Evolutionary conservation across 2,797 vertebrate genomes (phyloP).

Genomic region (Tympanoctomys barrerae): DNA sequence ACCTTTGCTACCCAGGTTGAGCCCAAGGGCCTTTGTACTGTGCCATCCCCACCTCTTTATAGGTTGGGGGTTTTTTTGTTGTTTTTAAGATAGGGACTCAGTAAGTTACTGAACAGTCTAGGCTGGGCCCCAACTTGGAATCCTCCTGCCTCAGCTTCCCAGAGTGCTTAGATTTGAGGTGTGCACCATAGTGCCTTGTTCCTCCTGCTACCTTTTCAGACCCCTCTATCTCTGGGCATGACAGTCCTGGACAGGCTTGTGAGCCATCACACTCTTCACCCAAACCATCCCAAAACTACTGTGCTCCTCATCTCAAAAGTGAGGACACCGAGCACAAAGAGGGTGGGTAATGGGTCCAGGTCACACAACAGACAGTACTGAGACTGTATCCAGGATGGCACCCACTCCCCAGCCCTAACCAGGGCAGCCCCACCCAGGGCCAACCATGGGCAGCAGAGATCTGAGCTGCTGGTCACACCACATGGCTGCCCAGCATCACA

Average conservation of each 20-base stretch:
- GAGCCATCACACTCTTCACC: neutral
- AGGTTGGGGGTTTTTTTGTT: neutral
- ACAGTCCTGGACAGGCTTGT: neutral
- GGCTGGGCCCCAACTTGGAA: neutral
- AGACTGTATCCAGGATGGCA: neutral
- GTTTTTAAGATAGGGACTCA: neutral
- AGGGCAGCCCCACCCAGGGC: neutral
- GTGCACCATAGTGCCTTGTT: neutral
- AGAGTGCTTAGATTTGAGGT: neutral
- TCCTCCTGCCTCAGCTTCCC: neutral
- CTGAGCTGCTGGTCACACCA: neutral
- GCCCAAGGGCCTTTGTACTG: neutral
- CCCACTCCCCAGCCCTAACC: neutral
- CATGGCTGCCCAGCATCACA: neutral
- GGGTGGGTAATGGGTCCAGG: no score
- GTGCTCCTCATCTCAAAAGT: neutral
- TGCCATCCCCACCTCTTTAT: neutral
- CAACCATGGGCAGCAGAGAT: neutral
- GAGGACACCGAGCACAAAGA: no score
- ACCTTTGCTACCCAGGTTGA: neutral
- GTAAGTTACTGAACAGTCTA: neutral
- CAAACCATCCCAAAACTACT: neutral
- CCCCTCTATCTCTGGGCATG: neutral
- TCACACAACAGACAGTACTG: no score
- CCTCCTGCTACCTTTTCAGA: neutral